Evolutionary conservation across 2,888 invertebrate genomes (phyloP), one percentile per base, ranked within the genome.

Genomic region (Ophion obscuratus): DNA sequence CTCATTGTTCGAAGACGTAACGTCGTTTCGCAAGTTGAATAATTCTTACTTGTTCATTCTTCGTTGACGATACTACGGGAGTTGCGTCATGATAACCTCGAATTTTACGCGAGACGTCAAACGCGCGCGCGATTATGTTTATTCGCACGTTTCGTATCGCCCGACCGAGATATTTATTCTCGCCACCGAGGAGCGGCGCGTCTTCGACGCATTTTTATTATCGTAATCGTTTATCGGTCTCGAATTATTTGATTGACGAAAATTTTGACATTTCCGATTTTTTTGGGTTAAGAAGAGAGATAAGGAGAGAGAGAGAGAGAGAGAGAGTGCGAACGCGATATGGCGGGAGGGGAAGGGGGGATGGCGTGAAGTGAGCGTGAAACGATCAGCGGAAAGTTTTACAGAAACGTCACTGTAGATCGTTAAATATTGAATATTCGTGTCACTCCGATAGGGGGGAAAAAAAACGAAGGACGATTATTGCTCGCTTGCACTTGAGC

Each of bases 51-150:
- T 20, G 61, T 61, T 61, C 14, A 40, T 40, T 40, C 0, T 5
- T 44, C 40, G 62, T 64, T n/a, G 36, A 27, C 44, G 40, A 27
- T 3, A 74, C 11, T 24, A 67, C 20, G 61, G 2, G 59, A 84
- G 81, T 83, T 79, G 36, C 66, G 78, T 81, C 84, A 83, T 78
- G 81, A 84, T 88, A 90, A 88, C 89, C 88, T 88, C 87, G 74
- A 81, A 80, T 47, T 59, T 44, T 20, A 11, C 47, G 77, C 62
- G 24, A 20, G 61, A 53, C 36, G 57, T 78, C 73, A 73, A 70
- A 47, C 59, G 17, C 24, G 3, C 70, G 7, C 61, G 61, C 24
- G n/a, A n/a, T n/a, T 61, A 61, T 7, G 24, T 24, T 61, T 14
- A 53, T 17, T 53, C 53, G 4, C 61, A 20, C 61, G 61, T 53